These are phyloP conservation scores for Peribatodes rhomboidaria DNA, from an alignment of 2,888 invertebrate species.

Conservation along the genomic window DNA sequence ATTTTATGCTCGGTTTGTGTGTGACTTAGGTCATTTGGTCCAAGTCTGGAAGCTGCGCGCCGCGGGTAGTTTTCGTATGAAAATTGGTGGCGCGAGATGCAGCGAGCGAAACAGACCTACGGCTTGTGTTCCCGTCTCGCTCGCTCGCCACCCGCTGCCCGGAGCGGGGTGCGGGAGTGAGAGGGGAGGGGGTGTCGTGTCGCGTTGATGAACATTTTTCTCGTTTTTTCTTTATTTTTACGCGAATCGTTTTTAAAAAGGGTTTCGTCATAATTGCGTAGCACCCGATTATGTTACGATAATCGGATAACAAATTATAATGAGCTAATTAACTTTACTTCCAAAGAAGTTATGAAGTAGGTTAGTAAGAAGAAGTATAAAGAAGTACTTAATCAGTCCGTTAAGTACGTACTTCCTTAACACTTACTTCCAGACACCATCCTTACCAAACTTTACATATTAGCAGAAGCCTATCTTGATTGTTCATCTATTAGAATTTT, in stretches of 20 bases:
- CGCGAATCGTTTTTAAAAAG: constrained; percentile 86
- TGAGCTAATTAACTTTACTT: constrained; percentile 16
- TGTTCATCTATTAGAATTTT: too few relatives aligned
- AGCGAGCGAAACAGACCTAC: constrained; percentile 65
- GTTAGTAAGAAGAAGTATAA: background rate
- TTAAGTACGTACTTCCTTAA: too few relatives aligned
- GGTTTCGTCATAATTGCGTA: constrained; percentile 86
- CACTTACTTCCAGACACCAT: too few relatives aligned
- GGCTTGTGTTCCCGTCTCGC: constrained; percentile 58
- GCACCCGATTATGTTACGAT: constrained; percentile 81
- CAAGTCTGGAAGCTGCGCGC: constrained; percentile 66
- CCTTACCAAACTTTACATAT: too few relatives aligned
- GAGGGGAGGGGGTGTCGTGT: constrained; percentile 75
- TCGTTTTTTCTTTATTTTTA: constrained; percentile 84
- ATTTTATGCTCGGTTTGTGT: constrained; percentile 29
- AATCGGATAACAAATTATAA: constrained; percentile 56
- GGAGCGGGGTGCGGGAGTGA: constrained; percentile 64
- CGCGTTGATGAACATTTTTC: constrained; percentile 87
- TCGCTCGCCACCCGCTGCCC: constrained; percentile 79
- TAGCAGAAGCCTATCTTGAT: too few relatives aligned
- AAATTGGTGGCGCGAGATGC: constrained; percentile 84
- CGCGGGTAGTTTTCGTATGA: constrained; percentile 85
- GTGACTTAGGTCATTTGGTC: constrained; percentile 55
- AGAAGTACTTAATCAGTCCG: too few relatives aligned
- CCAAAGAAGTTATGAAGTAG: background rate